Percentiles rank a stretch among this genome's conserved stretches.
phyloP scores from a whole-genome alignment of 2,888 invertebrate species.

The Rhamnusium bicolor region DNA sequence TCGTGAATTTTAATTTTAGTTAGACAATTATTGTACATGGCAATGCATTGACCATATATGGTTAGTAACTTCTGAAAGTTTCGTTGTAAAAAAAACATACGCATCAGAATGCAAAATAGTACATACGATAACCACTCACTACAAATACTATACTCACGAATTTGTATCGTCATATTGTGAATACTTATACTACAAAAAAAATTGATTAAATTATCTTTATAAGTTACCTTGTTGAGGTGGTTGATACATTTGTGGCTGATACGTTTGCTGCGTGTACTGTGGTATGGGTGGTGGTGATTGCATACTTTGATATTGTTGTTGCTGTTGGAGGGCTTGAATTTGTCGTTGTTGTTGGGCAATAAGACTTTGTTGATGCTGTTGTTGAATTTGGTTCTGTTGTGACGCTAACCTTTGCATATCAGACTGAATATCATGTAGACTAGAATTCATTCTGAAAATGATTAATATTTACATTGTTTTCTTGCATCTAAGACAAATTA shows the following conservation, averaged over 20 bases:
- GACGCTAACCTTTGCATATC: conserved; percentile 92
- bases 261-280: conserved; percentile 65
- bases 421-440: conserved; percentile 93
- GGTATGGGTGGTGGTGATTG: conserved; percentile 50
- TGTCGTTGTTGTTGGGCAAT: conserved; percentile 71
- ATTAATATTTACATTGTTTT: conserved; percentile 40
- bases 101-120: too few relatives aligned
- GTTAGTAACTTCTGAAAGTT: too few relatives aligned
- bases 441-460: conserved; percentile 87
- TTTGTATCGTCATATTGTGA: too few relatives aligned
- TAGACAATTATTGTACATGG: too few relatives aligned
- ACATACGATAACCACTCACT: too few relatives aligned
- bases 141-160: too few relatives aligned
- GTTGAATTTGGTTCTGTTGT: conserved; percentile 85
- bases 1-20: too few relatives aligned
- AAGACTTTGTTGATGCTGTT: conserved; percentile 76
- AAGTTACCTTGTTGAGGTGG: conserved; percentile 71
- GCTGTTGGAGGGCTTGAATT: conserved; percentile 68
- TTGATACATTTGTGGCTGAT: conserved; percentile 73
- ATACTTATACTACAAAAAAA: too few relatives aligned
- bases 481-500: too few relatives aligned
- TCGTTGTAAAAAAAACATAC: too few relatives aligned
- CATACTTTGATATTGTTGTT: conserved; percentile 60
- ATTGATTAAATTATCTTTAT: too few relatives aligned
- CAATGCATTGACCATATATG: too few relatives aligned